Conservation (phyloP, 2,888 invertebrate genomes). For the Hermaeophaga mercurialis region DNA sequence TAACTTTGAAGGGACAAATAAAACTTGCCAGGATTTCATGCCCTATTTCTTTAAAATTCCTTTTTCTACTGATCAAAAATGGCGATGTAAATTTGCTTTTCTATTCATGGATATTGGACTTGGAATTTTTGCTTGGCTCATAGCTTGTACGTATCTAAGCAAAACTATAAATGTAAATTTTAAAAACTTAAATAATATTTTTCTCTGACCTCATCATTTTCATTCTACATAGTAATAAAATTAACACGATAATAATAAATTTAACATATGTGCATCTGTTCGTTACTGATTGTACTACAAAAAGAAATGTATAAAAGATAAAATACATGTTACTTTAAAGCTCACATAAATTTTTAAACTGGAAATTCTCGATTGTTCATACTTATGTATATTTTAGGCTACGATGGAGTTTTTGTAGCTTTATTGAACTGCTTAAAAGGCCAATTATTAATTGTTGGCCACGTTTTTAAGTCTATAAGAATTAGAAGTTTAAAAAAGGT, state of each 20-base stretch:
- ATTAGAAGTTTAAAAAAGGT: slow-evolving; percentile 36
- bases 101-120: slow-evolving; percentile 37
- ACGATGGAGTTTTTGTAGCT: slow-evolving; percentile 41
- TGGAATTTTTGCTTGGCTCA: slow-evolving; percentile 33
- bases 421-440: slow-evolving; percentile 40
- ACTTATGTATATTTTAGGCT: slow-evolving; percentile 23
- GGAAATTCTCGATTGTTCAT: no score
- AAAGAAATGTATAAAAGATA: no score
- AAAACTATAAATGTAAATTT: no score
- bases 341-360: no score
- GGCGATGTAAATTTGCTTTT: slow-evolving; percentile 31
- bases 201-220: no score
- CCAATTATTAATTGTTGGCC: slow-evolving; percentile 42
- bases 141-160: slow-evolving; percentile 35
- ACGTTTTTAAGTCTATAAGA: slow-evolving; percentile 40
- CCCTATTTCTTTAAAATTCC: slow-evolving; percentile 38
- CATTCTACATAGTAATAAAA: no score
- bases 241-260: no score
- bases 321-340: no score
- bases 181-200: no score
- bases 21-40: slow-evolving; percentile 34
- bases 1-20: slow-evolving; percentile 30
- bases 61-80: slow-evolving; percentile 30
- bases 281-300: no score
- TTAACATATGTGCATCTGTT: no score